Conservation (phyloP, 2,113 vertebrate genomes). For the Tachycineta bicolor region DNA sequence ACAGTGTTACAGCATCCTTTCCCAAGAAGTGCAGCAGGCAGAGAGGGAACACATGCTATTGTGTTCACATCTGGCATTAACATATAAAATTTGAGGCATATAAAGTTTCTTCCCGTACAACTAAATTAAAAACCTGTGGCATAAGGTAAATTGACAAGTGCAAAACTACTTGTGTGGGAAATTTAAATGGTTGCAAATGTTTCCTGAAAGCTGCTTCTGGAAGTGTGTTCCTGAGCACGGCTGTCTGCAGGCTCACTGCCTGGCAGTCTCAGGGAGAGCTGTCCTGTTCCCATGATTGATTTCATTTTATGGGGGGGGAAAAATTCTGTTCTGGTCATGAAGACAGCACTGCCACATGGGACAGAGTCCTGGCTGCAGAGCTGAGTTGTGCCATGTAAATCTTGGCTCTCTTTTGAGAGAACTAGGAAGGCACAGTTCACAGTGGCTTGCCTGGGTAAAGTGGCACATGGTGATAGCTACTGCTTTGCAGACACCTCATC, state of each 20-base stretch:
- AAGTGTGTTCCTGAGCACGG: neutral
- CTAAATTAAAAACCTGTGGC: conserved; percentile 66
- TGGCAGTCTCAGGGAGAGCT: neutral
- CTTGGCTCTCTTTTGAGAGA: neutral
- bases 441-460: neutral
- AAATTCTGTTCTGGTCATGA: neutral
- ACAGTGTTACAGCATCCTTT: neutral
- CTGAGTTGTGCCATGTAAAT: neutral
- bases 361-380: neutral
- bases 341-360: fast-evolving
- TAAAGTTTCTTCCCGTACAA: conserved; percentile 28
- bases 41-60: neutral
- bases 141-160: conserved; percentile 63
- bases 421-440: neutral
- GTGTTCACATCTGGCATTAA: conserved; percentile 52
- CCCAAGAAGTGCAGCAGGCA: neutral
- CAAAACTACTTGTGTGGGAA: conserved; percentile 53
- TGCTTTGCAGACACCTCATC: neutral
- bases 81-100: conserved; percentile 45
- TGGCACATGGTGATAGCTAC: neutral
- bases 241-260: neutral
- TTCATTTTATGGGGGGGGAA: neutral
- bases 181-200: conserved; percentile 56
- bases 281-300: neutral
- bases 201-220: conserved; percentile 2